phyloP scores from a whole-genome alignment of 2,888 invertebrate species.

The Campopleginae sp. region DNA sequence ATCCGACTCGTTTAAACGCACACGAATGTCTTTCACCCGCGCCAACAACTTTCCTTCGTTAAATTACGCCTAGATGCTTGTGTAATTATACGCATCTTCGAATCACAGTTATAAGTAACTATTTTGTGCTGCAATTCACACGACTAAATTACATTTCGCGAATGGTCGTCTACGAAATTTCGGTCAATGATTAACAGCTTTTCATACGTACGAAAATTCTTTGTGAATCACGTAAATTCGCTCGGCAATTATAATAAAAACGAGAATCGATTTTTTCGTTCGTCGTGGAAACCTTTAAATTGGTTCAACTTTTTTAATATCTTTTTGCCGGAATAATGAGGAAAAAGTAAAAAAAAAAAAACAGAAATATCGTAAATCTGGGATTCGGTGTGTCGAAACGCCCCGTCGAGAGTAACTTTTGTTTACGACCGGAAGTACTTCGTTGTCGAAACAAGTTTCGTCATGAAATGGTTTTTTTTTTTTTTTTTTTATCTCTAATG shows the following conservation, averaged over 20 bases:
- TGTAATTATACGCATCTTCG: conserved; percentile 43
- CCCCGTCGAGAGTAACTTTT: neutral
- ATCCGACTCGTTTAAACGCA: conserved; percentile 24
- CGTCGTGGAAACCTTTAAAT: neutral
- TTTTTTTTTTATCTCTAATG: conserved; percentile 8
- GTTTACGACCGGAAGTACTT: conserved; percentile 27
- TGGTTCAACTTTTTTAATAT: no score
- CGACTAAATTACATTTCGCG: neutral
- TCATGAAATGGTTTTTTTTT: neutral
- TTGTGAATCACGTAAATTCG: neutral
- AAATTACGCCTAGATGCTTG: conserved; percentile 44
- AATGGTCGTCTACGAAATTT: neutral
- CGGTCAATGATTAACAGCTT: neutral
- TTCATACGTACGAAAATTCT: neutral
- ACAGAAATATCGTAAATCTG: neutral
- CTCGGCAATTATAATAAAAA: no score
- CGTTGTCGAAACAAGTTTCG: conserved; percentile 12
- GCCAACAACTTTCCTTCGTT: conserved; percentile 59
- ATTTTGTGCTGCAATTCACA: conserved; percentile 1
- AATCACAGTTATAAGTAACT: neutral
- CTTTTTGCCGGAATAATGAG: neutral
- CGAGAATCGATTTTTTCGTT: neutral
- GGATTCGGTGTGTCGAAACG: conserved; percentile 2
- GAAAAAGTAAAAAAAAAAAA: neutral
- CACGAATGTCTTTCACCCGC: conserved; percentile 11